Conservation (phyloP, 1,140 invertebrate species). For the Drosophila jambulina region DNA sequence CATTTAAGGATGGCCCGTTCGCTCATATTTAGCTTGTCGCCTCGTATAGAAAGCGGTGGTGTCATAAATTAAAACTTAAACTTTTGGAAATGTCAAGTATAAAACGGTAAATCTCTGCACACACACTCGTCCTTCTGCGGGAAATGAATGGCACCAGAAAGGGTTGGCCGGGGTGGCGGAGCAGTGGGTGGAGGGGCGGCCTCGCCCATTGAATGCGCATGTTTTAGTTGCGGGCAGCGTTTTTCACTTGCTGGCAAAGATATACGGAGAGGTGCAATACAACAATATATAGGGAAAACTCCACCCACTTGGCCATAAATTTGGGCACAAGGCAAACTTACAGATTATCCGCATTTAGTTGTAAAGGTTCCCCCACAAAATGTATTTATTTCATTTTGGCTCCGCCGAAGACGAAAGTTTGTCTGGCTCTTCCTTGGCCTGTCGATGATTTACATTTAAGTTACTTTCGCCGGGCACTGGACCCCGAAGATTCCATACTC, state of each 20-base stretch:
- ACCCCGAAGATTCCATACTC: not conserved
- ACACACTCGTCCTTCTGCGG: slow-evolving; percentile 62
- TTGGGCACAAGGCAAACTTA: slow-evolving; percentile 79
- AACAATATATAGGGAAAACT: slow-evolving; percentile 66
- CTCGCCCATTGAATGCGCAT: slow-evolving; percentile 79
- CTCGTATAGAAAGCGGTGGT: slow-evolving; percentile 82
- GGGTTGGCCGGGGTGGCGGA: slow-evolving; percentile 6
- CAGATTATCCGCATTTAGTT: slow-evolving; percentile 85
- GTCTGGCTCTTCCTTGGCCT: slow-evolving; percentile 42
- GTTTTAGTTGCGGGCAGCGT: slow-evolving; percentile 75
- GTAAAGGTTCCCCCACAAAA: slow-evolving; percentile 78
- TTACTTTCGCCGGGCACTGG: slow-evolving; percentile 60
- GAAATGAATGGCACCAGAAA: slow-evolving; percentile 75
- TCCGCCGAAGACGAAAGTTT: slow-evolving; percentile 73
- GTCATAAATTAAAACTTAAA: slow-evolving; percentile 85
- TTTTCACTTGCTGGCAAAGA: slow-evolving; percentile 53
- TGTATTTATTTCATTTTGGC: slow-evolving; percentile 79
- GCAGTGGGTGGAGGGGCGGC: slow-evolving; percentile 22
- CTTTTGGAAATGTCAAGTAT: slow-evolving; percentile 85
- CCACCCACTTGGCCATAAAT: slow-evolving; percentile 80
- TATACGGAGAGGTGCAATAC: slow-evolving; percentile 56
- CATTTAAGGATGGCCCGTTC: slow-evolving; percentile 70
- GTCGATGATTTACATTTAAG: slow-evolving; percentile 83
- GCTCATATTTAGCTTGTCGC: slow-evolving; percentile 80
- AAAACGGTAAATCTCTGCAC: slow-evolving; percentile 85